Evolutionary conservation across 2,797 vertebrate genomes (phyloP).

Genomic region (Cynodonichthys magdalenae): DNA sequence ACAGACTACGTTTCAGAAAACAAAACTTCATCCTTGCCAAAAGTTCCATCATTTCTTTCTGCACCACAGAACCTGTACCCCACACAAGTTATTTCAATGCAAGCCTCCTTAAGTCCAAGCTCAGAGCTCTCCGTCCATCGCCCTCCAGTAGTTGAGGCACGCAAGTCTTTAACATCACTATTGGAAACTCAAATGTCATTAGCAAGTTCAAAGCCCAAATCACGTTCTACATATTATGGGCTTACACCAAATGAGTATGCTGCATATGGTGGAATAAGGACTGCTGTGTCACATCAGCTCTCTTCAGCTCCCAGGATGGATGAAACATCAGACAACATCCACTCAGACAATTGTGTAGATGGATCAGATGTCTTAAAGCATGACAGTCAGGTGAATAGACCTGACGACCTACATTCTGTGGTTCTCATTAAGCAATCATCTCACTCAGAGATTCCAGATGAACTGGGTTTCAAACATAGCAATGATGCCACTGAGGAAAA

Average conservation of each 20-base stretch:
- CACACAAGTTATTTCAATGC: constrained; percentile 17
- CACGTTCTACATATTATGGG: constrained; percentile 79
- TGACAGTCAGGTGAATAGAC: constrained; percentile 52
- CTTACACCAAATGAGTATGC: constrained; percentile 77
- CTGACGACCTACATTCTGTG: constrained; percentile 24
- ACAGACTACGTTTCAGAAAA: constrained; percentile 42
- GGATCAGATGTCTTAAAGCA: constrained; percentile 36
- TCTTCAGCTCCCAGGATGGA: constrained; percentile 22
- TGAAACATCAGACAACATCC: constrained; percentile 42
- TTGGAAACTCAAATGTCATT: constrained; percentile 72
- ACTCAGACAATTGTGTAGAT: constrained; percentile 38
- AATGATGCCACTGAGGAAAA: constrained; percentile 49
- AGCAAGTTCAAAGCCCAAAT: constrained; percentile 62
- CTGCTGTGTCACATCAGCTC: constrained; percentile 42
- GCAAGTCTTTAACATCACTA: constrained; percentile 72
- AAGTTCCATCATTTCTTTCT: constrained; percentile 59
- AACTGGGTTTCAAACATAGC: constrained; percentile 30
- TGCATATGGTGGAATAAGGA: constrained; percentile 76
- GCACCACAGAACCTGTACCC: constrained; percentile 42
- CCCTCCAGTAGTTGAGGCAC: constrained; percentile 62
- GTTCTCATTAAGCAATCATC: constrained; percentile 28
- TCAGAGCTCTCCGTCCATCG: constrained; percentile 19
- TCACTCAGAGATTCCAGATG: constrained; percentile 25
- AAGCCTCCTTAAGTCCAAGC: constrained; percentile 41
- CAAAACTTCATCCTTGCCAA: constrained; percentile 50